These are phyloP conservation scores for Halictus ligatus DNA, from an alignment of 2,888 invertebrate species.

Conservation along the genomic window DNA sequence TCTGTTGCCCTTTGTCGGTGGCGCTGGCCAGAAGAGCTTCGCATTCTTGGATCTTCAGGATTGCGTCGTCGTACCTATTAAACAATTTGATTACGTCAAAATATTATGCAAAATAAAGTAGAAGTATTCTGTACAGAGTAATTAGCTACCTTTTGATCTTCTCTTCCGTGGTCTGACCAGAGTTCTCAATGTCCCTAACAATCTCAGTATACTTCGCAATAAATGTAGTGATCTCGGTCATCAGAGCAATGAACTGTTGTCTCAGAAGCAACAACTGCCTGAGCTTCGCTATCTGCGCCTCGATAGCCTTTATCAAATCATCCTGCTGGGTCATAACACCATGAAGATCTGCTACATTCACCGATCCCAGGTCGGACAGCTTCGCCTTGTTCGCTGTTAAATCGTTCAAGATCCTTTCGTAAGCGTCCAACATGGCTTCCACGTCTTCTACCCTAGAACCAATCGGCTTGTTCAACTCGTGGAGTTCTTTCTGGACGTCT, in stretches of 20 bases:
- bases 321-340: slow-evolving; percentile 93
- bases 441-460: slow-evolving; percentile 96
- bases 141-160: slow-evolving; percentile 89
- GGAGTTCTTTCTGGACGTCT: slow-evolving; percentile 92
- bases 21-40: slow-evolving; percentile 95
- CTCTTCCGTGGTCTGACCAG: slow-evolving; percentile 92
- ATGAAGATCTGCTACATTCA: slow-evolving; percentile 91
- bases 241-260: slow-evolving; percentile 94
- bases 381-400: slow-evolving; percentile 92
- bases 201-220: slow-evolving; percentile 94
- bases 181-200: slow-evolving; percentile 93
- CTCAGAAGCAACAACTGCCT: slow-evolving; percentile 92
- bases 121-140: neutral
- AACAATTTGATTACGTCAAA: neutral
- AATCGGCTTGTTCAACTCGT: slow-evolving; percentile 93
- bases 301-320: slow-evolving; percentile 93
- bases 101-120: neutral
- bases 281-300: slow-evolving; percentile 93
- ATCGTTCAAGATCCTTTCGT: slow-evolving; percentile 91
- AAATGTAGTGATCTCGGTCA: slow-evolving; percentile 95
- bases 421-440: slow-evolving; percentile 91
- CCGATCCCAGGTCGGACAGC: slow-evolving; percentile 91
- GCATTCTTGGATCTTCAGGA: slow-evolving; percentile 94
- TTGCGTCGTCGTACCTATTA: slow-evolving; percentile 90
- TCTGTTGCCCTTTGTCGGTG: slow-evolving; percentile 96